Conservation (phyloP, 2,888 invertebrate species). For the Baronia brevicornis region DNA sequence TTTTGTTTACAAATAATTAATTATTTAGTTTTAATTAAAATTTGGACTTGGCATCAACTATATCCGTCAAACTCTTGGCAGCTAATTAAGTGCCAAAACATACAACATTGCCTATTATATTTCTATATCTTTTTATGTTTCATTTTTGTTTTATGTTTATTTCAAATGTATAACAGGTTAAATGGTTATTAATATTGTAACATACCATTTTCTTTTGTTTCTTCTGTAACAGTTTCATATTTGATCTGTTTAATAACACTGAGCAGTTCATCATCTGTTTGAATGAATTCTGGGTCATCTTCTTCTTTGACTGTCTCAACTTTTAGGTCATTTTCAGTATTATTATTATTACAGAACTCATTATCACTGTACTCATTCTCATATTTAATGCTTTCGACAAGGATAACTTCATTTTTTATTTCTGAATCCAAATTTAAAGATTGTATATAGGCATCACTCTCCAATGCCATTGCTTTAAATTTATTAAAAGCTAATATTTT, state of each 20-base stretch:
- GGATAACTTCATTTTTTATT: slow-evolving; percentile 25
- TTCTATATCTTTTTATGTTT: slow-evolving; percentile 10
- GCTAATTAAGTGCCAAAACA: too few relatives aligned
- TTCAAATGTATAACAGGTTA: not conserved
- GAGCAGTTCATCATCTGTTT: slow-evolving; percentile 51
- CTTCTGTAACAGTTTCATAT: slow-evolving; percentile 32
- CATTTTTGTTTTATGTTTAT: slow-evolving; percentile 1
- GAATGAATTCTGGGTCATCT: slow-evolving; percentile 20
- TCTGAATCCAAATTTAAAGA: slow-evolving; percentile 19
- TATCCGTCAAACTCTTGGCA: too few relatives aligned
- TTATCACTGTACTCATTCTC: slow-evolving; percentile 14
- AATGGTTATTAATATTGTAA: not conserved
- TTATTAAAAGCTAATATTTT: slow-evolving; percentile 44
- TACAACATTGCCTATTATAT: too few relatives aligned
- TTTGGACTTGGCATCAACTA: too few relatives aligned
- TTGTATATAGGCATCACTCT: slow-evolving; percentile 41
- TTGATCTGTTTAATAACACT: slow-evolving; percentile 39
- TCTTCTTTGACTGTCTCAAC: slow-evolving; percentile 23
- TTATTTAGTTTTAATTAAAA: too few relatives aligned
- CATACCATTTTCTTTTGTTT: slow-evolving; percentile 39
- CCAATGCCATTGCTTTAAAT: slow-evolving; percentile 47
- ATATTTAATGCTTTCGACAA: slow-evolving; percentile 17
- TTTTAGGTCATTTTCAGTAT: slow-evolving; percentile 14
- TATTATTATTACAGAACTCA: slow-evolving; percentile 14
- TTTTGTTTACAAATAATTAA: too few relatives aligned